phyloP scores from a whole-genome alignment of 2,888 invertebrate species.

The Metallyticus violacea region DNA sequence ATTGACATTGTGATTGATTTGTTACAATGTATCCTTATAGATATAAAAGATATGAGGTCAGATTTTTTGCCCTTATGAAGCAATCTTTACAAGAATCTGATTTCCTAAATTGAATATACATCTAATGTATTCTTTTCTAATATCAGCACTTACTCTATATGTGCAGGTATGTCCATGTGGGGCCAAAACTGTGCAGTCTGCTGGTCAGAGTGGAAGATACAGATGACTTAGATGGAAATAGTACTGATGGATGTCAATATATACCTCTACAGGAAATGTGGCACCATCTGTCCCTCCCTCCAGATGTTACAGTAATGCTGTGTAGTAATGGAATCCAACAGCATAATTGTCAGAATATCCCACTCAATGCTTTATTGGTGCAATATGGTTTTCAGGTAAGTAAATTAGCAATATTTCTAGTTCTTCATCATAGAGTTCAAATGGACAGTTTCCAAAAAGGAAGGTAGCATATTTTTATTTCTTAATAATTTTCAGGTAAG shows the following conservation, averaged over 20 bases:
- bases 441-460: too few relatives aligned
- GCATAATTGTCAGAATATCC: constrained; percentile 44
- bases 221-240: constrained; percentile 41
- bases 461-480: too few relatives aligned
- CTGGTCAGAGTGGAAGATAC: constrained; percentile 47
- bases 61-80: too few relatives aligned
- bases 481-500: too few relatives aligned
- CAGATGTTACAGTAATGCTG: constrained; percentile 46
- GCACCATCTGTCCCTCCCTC: constrained; percentile 48
- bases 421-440: too few relatives aligned
- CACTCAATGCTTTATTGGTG: constrained; percentile 54
- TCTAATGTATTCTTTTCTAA: too few relatives aligned
- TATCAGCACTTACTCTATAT: constrained; percentile 15
- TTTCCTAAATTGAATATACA: too few relatives aligned
- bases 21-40: too few relatives aligned
- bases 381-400: constrained; percentile 59
- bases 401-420: too few relatives aligned
- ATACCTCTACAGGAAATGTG: constrained; percentile 45
- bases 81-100: too few relatives aligned
- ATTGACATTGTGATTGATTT: too few relatives aligned
- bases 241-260: constrained; percentile 41
- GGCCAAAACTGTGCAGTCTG: constrained; percentile 55
- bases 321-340: constrained; percentile 50
- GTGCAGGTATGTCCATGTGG: constrained; percentile 53
- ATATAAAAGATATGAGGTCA: too few relatives aligned